Conservation (phyloP, 2,113 vertebrate species). For the Tenrec ecaudatus region DNA sequence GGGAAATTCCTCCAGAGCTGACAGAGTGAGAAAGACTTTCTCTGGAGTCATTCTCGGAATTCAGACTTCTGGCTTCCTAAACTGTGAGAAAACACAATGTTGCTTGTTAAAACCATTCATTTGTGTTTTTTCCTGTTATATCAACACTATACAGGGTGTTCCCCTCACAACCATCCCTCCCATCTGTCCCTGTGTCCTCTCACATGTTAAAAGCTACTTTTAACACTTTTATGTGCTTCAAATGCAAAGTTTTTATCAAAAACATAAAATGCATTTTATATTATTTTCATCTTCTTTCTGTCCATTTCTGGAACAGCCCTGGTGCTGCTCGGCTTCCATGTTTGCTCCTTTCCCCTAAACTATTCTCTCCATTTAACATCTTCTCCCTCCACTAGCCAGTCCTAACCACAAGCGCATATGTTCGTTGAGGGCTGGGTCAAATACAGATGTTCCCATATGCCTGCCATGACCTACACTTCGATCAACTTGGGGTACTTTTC, state of each 20-base stretch:
- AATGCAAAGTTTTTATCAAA: conserved; percentile 2
- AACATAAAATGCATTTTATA: neutral
- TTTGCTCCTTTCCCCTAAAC: neutral
- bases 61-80: neutral
- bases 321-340: neutral
- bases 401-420: neutral
- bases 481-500: neutral
- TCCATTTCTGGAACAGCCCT: neutral
- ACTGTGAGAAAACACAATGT: neutral
- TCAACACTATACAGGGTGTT: neutral
- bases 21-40: neutral
- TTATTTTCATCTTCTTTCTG: neutral
- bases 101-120: neutral
- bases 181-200: neutral
- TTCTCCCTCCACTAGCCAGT: no score
- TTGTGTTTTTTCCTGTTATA: neutral
- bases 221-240: neutral
- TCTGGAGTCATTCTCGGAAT: neutral
- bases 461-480: neutral
- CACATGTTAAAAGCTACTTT: neutral
- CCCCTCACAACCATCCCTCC: neutral
- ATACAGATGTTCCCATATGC: neutral
- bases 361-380: neutral
- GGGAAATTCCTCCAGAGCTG: neutral
- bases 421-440: neutral